Evolutionary conservation across 1,140 invertebrate species (phyloP).

Genomic region (Zaprionus kolodkinae): DNA sequence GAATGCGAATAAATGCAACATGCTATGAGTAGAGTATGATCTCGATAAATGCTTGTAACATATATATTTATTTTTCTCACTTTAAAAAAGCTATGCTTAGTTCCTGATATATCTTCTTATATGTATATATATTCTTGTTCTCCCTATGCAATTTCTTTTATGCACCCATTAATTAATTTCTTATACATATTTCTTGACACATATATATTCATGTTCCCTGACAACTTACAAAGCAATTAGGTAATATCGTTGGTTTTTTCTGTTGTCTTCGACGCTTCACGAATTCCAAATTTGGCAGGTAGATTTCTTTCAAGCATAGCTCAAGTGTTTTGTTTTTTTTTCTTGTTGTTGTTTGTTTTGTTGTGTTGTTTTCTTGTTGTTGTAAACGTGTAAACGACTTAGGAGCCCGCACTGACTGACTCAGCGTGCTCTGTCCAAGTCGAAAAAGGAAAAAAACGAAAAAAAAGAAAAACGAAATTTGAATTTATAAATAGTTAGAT

Average conservation of each 20-base stretch:
- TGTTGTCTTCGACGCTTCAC: background rate
- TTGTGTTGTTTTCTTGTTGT: constrained; percentile 10
- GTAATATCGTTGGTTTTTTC: background rate
- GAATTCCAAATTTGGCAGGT: constrained; percentile 5
- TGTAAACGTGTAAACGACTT: constrained; percentile 30
- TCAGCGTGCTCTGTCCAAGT: background rate
- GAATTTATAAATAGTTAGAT: constrained; percentile 52
- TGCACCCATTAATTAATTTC: too few species aligned
- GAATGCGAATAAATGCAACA: constrained; percentile 31
- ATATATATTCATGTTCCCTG: background rate
- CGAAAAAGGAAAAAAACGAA: background rate
- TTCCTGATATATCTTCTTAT: too few species aligned
- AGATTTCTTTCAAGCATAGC: background rate
- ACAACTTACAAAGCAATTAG: background rate
- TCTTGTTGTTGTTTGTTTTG: background rate
- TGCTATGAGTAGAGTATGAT: background rate
- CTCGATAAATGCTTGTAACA: too few species aligned
- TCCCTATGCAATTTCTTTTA: too few species aligned
- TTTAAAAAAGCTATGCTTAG: too few species aligned
- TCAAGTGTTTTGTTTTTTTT: background rate
- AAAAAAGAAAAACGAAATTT: constrained; percentile 39
- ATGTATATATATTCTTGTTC: too few species aligned
- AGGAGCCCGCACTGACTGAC: constrained; percentile 7
- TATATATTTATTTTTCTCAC: too few species aligned
- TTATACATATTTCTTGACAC: background rate